Percentiles rank a stretch among this genome's conserved stretches.
Conservation (phyloP, 2,113 vertebrate species). For the Suncus etruscus region DNA sequence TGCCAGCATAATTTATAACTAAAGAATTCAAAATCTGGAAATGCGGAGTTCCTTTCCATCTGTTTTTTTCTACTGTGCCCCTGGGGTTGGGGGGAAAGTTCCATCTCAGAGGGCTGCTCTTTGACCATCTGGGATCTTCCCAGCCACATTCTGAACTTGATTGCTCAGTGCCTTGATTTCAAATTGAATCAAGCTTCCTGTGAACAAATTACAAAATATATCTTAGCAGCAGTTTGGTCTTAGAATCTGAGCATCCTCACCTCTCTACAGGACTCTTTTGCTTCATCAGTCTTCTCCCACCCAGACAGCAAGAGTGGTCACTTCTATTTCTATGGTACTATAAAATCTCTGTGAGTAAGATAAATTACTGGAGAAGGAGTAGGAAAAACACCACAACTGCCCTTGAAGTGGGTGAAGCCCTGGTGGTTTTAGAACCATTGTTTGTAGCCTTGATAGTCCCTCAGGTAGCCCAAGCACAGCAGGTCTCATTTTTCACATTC, state of each 20-base stretch:
- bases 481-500: no score
- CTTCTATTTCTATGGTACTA: not conserved
- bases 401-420: no score
- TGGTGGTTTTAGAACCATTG: no score
- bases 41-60: not conserved
- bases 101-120: not conserved
- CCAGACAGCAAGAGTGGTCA: not conserved
- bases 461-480: no score
- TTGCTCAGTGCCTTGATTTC: not conserved
- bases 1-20: not conserved
- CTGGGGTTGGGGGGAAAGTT: not conserved
- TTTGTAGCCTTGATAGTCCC: no score
- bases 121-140: not conserved
- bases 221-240: not conserved
- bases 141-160: not conserved
- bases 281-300: not conserved
- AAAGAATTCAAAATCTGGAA: not conserved
- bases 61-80: not conserved
- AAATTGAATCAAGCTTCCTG: not conserved
- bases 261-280: not conserved
- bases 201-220: slow-evolving; percentile 46
- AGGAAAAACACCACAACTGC: no score
- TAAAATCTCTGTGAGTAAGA: not conserved
- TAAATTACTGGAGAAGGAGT: not conserved
- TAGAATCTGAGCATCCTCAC: not conserved